Conservation (phyloP, 2,888 invertebrate species). For the Lamellibrachia columna region DNA sequence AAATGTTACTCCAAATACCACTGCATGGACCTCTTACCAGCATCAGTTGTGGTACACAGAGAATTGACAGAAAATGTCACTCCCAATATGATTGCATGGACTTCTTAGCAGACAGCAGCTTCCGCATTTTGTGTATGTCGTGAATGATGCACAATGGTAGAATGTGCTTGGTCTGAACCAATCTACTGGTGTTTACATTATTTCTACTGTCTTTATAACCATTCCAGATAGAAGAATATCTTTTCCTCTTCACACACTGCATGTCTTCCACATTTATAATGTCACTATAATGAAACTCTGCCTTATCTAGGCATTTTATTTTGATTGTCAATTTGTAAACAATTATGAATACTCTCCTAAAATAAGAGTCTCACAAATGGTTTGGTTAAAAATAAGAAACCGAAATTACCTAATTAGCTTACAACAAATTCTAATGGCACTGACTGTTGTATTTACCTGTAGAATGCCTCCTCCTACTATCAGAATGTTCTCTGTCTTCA, state of each 20-base stretch:
- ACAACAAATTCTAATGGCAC: neutral
- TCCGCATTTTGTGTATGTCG: neutral
- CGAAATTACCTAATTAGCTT: too few species aligned
- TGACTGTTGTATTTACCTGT: conserved; percentile 46
- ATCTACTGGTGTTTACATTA: too few species aligned
- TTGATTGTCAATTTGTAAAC: too few species aligned
- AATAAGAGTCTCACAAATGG: too few species aligned
- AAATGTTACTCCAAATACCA: neutral
- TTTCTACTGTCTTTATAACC: too few species aligned
- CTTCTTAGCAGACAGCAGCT: neutral
- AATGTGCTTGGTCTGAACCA: neutral
- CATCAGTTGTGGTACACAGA: neutral
- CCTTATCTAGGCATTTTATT: too few species aligned
- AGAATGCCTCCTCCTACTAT: conserved; percentile 58
- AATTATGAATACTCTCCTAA: too few species aligned
- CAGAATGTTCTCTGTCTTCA: conserved; percentile 59
- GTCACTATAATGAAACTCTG: too few species aligned
- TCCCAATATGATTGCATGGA: neutral
- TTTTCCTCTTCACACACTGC: too few species aligned
- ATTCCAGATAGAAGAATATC: too few species aligned
- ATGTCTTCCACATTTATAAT: too few species aligned
- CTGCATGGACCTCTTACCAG: neutral
- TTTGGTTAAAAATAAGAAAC: too few species aligned
- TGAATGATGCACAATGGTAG: neutral
- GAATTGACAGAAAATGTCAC: neutral